Evolutionary conservation across 1,140 invertebrate genomes (phyloP), one percentile per base, ranked within the genome.

Genomic region (Parapsyche elsis): DNA sequence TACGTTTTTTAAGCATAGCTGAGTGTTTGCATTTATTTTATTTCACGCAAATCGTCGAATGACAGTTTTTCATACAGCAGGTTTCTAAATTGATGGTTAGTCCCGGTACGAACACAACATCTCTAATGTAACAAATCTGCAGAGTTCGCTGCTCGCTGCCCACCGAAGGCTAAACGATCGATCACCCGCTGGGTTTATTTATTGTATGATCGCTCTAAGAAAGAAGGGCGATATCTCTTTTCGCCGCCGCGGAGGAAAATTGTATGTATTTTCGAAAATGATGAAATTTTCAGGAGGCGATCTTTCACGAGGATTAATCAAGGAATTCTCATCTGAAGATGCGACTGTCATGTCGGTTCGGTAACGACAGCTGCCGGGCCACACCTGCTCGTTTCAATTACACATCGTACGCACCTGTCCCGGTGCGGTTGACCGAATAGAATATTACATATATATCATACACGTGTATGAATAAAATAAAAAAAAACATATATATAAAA

Each of bases 351-450:
- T 38, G 30, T 38, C 30, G 30, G 30, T 38, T 7, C 30, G 30
- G 30, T 5, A 12, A 73, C 46, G 71, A 45, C 71, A 46, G 71
- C 71, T 73, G 71, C 44, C 16, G 19, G 23, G 26, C n/a, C 16
- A 26, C 71, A 73, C 71, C 71, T 73, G 71, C 24, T 73, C 9
- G 24, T 38, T 73, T 73, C 71, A 73, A 73, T 73, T 73, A 73
- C 5, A 73, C 16, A 73, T 73, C 38, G 30, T 19, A 73, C 71
- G 38, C 71, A 73, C 71, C 71, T 73, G 71, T 73, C 71, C 5
- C 24, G 21, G 49, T 53, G n/a, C n/a, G n/a, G n/a, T n/a, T n/a
- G 10, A 10, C 49, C 16, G 49, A 38, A 38, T 38, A 38, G 30
- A 38, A n/a, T n/a, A n/a, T n/a, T n/a, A n/a, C n/a, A n/a, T n/a